phyloP scores from a whole-genome alignment of 2,113 vertebrate genomes.

The Heterotis niloticus region DNA sequence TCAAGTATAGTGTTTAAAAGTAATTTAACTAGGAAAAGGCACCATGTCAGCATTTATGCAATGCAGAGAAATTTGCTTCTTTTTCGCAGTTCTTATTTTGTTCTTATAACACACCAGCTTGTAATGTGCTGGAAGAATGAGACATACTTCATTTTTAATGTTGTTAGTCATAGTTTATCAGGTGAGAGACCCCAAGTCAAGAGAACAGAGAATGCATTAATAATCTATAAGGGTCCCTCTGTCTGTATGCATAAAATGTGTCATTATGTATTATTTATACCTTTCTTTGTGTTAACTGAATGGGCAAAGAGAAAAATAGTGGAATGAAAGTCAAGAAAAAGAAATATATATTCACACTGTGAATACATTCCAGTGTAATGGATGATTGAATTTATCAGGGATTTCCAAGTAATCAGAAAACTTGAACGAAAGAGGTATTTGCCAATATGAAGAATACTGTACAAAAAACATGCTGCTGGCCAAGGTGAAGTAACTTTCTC shows the following conservation, averaged over 20 bases:
- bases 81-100: no score
- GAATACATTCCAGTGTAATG: background rate
- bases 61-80: background rate
- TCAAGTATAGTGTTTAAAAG: background rate
- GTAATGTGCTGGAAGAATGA: background rate
- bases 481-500: no score
- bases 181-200: background rate
- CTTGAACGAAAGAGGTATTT: no score
- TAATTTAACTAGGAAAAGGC: background rate
- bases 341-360: background rate
- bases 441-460: no score
- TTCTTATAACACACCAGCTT: background rate
- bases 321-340: background rate
- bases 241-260: background rate
- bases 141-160: background rate
- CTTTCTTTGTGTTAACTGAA: background rate
- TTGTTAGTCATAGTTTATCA: background rate
- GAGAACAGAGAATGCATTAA: conserved; percentile 6
- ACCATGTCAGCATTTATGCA: background rate
- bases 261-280: background rate
- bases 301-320: background rate
- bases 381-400: no score
- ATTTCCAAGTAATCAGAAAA: no score
- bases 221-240: background rate
- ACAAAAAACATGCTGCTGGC: no score